These are phyloP conservation scores for Ptilodon capucinus DNA, from an alignment of 2,888 invertebrate species.

Conservation along the genomic window DNA sequence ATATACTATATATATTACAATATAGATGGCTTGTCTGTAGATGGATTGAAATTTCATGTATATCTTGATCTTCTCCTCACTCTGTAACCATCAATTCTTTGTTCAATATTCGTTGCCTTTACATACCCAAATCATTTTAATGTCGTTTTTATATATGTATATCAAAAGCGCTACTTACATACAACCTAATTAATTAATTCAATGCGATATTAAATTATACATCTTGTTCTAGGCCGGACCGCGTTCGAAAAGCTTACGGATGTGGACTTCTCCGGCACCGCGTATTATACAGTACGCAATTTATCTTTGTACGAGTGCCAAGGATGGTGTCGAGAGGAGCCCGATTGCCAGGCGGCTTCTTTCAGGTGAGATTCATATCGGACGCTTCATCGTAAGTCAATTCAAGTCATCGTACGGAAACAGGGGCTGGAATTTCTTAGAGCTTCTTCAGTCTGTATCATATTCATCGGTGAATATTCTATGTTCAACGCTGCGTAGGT, in stretches of 20 bases:
- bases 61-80: no score
- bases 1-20: no score
- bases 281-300: slow-evolving; percentile 96
- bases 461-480: background rate
- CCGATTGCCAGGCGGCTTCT: slow-evolving; percentile 95
- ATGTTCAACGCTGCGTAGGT: background rate
- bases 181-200: background rate
- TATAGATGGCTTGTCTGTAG: no score
- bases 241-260: slow-evolving; percentile 97
- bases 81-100: no score
- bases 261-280: slow-evolving; percentile 94
- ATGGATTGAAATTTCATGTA: no score
- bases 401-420: background rate
- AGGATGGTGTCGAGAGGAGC: slow-evolving; percentile 96
- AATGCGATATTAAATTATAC: background rate
- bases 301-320: slow-evolving; percentile 96
- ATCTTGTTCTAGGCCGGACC: slow-evolving; percentile 86
- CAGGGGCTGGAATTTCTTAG: background rate
- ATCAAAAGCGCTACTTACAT: background rate
- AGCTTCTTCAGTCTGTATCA: background rate
- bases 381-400: background rate
- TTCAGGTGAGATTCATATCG: slow-evolving; percentile 82
- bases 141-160: no score
- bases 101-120: no score
- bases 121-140: no score